A percentile compares a stretch with the other conserved stretches of the same genome.
These are phyloP conservation scores for Euzetes globulus DNA, from an alignment of 2,888 invertebrate species.

Conservation along the genomic window DNA sequence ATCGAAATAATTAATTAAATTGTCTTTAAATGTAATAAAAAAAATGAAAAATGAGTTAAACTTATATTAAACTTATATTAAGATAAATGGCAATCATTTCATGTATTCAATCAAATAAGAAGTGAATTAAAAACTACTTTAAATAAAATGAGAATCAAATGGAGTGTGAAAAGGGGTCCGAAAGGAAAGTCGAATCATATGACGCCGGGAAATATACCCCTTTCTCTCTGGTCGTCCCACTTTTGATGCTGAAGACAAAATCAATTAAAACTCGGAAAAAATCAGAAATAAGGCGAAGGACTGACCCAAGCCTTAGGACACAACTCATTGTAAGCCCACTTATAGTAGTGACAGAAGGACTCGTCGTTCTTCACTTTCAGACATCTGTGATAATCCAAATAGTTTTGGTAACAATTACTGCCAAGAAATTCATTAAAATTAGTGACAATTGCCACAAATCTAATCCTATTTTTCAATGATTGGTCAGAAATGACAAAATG, in stretches of 20 bases:
- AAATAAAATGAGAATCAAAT: neutral
- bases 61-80: too few species aligned
- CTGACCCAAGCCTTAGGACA: constrained; percentile 74
- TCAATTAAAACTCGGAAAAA: neutral
- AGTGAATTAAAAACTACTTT: neutral
- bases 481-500: neutral
- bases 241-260: constrained; percentile 56
- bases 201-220: constrained; percentile 68
- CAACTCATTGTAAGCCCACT: constrained; percentile 65
- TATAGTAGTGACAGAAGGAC: constrained; percentile 83
- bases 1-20: too few species aligned
- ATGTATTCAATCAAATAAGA: too few species aligned
- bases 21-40: too few species aligned
- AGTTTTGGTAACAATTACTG: constrained; percentile 87
- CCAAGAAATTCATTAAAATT: constrained; percentile 40
- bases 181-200: constrained; percentile 43
- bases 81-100: too few species aligned
- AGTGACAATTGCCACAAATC: neutral
- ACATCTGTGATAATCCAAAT: constrained; percentile 85
- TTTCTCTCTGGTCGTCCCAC: constrained; percentile 72
- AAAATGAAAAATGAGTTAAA: too few species aligned
- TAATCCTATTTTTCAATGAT: neutral
- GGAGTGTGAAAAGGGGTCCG: neutral
- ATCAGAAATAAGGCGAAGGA: neutral
- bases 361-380: constrained; percentile 77